Evolutionary conservation across 2,888 invertebrate genomes (phyloP), one percentile per base, ranked within the genome.

Genomic region (Bellardia bayeri): DNA sequence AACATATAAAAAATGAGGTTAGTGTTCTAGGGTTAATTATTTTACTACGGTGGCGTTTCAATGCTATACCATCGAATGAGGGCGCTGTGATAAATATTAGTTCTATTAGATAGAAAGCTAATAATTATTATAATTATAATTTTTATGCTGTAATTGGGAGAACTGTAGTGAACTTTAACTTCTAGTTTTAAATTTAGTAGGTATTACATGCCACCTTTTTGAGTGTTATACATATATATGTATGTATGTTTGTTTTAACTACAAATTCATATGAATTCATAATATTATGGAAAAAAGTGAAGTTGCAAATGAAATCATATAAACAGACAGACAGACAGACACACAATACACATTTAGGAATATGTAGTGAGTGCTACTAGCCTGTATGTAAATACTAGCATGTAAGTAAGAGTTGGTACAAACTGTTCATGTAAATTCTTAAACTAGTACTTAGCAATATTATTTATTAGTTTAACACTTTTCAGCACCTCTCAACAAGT

Each of bases 381-480:
- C 54, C 11, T 49, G 16, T 33, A 58, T 7, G 11, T 8, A n/a
- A 68, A 68, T 54, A 66, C 7, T 40, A 13, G 23, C 42, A 9
- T 42, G 16, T 6, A 11, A 9, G 61, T 49, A 23, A 61, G 45
- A 40, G 64, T 56, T 40, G n/a, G 23, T 40, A 45, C 8, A 64
- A 33, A 79, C 69, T 56, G 54, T 79, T 54, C 91, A 91, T 92
- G 91, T 90, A 91, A 92, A 92, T 92, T 92, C 91, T 92, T 91
- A 91, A 92, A 92, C 91, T 91, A 78, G 91, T 92, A 91, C 91
- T 92, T 92, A 92, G 89, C 90, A 90, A 91, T 91, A 92, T 92
- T 92, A 92, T 92, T 92, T 92, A 92, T 92, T 92, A 91, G 91
- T 91, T 91, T 91, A 92, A 90, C 91, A 91, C 91, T 91, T 92